These are phyloP conservation scores for Columba livia DNA, from an alignment of 2,113 vertebrate species.

Conservation along the genomic window DNA sequence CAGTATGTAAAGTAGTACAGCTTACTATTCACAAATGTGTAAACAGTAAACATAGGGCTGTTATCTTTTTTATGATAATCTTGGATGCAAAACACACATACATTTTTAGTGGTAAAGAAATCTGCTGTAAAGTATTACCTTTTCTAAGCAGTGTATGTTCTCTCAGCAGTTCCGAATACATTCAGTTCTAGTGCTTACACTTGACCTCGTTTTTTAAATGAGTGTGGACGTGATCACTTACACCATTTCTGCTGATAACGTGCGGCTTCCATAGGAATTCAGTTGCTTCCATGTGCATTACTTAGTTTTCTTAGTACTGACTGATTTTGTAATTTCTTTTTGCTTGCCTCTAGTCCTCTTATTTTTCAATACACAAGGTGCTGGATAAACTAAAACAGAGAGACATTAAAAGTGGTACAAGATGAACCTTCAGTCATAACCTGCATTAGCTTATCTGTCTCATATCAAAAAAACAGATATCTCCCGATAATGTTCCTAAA, in stretches of 20 bases:
- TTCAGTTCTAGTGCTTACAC: background rate
- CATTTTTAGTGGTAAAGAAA: background rate
- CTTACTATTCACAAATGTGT: background rate
- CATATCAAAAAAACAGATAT: background rate
- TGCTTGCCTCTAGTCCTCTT: background rate
- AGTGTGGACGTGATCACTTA: background rate
- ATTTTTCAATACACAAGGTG: background rate
- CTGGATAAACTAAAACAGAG: background rate
- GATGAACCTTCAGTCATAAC: background rate
- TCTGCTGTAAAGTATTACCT: background rate
- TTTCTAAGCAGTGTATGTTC: background rate
- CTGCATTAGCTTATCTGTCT: background rate
- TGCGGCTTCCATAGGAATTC: background rate
- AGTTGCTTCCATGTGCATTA: background rate
- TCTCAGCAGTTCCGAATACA: background rate
- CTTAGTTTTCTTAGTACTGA: background rate
- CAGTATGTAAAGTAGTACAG: background rate
- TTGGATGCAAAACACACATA: background rate
- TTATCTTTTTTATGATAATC: background rate
- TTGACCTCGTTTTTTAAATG: background rate
- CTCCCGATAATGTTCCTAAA: background rate
- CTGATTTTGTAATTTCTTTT: background rate
- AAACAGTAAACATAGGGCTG: slow-evolving; percentile 8
- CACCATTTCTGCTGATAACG: background rate
- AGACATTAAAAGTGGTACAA: background rate